These are phyloP conservation scores for Perizoma affinitatum DNA, from an alignment of 2,888 invertebrate species.

Conservation along the genomic window DNA sequence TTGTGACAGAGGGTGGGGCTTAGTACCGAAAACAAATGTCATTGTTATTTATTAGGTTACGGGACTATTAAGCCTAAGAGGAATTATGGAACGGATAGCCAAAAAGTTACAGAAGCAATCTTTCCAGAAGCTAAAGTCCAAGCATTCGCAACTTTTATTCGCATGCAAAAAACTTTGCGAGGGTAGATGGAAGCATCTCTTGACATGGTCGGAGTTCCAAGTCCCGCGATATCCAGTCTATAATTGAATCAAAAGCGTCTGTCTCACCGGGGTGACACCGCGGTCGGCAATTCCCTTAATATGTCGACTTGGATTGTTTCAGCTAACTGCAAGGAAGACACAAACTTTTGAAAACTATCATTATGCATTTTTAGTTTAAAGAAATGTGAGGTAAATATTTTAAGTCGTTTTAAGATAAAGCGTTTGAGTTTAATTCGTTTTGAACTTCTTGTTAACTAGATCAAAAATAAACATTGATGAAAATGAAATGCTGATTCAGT, in stretches of 20 bases:
- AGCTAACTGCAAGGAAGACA: slow-evolving; percentile 33
- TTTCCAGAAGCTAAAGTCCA: slow-evolving; percentile 6
- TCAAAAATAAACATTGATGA: too few species aligned
- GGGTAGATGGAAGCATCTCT: slow-evolving; percentile 28
- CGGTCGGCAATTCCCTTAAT: slow-evolving; percentile 68
- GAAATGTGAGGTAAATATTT: too few species aligned
- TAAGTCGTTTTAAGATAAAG: too few species aligned
- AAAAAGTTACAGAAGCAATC: slow-evolving; percentile 33
- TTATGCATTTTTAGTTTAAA: not conserved
- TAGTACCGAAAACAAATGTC: slow-evolving; percentile 83
- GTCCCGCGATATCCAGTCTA: slow-evolving; percentile 62
- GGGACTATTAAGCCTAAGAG: slow-evolving; percentile 77
- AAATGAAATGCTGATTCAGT: too few species aligned
- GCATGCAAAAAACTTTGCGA: slow-evolving; percentile 20
- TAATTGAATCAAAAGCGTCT: slow-evolving; percentile 72
- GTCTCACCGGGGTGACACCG: slow-evolving; percentile 47
- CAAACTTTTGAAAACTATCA: slow-evolving; percentile 27
- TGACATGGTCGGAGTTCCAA: slow-evolving; percentile 16
- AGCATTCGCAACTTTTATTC: slow-evolving; percentile 2
- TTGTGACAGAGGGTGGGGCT: slow-evolving; percentile 83
- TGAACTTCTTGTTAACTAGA: too few species aligned
- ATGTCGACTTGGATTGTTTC: slow-evolving; percentile 75
- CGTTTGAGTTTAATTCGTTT: too few species aligned
- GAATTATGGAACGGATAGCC: slow-evolving; percentile 59
- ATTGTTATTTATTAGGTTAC: slow-evolving; percentile 83